A percentile compares a stretch with the other conserved stretches of the same genome.
Evolutionary conservation across 2,888 invertebrate genomes (phyloP).

Genomic region (Aromia moschata): DNA sequence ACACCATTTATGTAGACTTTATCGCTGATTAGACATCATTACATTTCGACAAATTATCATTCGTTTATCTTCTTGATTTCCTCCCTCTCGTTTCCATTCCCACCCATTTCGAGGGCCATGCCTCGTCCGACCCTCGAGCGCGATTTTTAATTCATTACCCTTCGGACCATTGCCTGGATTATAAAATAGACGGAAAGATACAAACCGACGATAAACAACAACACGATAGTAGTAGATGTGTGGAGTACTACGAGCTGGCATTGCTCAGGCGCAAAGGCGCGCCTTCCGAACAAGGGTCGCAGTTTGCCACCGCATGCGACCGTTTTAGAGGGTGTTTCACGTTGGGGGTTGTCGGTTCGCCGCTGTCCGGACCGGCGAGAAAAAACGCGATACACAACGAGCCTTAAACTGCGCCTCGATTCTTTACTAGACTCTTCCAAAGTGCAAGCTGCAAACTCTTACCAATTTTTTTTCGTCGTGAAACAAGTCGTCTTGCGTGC

Average conservation of each 20-base stretch:
- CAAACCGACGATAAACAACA: conserved; percentile 20
- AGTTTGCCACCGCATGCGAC: conserved; percentile 39
- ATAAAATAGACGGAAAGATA: conserved; percentile 13
- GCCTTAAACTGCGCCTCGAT: no score
- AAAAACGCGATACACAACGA: no score
- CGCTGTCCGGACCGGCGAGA: background rate
- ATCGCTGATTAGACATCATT: background rate
- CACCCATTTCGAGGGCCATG: conserved; percentile 8
- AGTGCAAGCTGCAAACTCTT: no score
- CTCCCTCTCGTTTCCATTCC: conserved; percentile 6
- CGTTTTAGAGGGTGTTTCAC: conserved; percentile 34
- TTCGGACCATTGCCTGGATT: background rate
- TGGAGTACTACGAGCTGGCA: conserved; percentile 11
- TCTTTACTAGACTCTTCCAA: background rate
- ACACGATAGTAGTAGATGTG: conserved; percentile 14
- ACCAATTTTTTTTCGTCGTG: no score
- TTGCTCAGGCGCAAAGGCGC: conserved; percentile 36
- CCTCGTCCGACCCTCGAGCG: conserved; percentile 3
- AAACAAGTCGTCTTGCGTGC: conserved; percentile 35
- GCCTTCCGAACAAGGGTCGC: conserved; percentile 37
- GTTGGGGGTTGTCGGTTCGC: conserved; percentile 30
- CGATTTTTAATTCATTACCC: conserved; percentile 13
- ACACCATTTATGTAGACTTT: no score
- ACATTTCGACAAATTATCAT: conserved; percentile 10
- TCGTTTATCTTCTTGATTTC: conserved; percentile 4